Evolutionary conservation across 2,797 vertebrate genomes (phyloP).

Genomic region (Oreochromis grahami): DNA sequence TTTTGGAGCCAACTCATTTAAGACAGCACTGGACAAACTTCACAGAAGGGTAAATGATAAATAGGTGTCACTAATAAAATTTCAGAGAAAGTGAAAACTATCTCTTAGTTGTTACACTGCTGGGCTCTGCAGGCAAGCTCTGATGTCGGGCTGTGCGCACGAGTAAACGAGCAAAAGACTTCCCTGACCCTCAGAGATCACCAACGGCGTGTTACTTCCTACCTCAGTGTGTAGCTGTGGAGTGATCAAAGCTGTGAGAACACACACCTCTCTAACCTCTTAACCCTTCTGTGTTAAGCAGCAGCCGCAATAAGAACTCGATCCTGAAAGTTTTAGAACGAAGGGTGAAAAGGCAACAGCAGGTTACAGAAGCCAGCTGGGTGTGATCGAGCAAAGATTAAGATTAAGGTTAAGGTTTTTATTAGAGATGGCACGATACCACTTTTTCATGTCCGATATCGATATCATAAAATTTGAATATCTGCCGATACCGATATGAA

Average conservation of each 20-base stretch:
- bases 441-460: too few relatives aligned
- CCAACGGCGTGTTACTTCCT: constrained; percentile 63
- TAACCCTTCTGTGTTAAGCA: constrained; percentile 53
- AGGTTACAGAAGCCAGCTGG: neutral
- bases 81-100: constrained; percentile 39
- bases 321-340: constrained; percentile 26
- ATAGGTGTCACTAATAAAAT: constrained; percentile 9
- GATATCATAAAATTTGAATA: too few relatives aligned
- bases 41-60: neutral
- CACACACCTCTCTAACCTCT: constrained; percentile 61
- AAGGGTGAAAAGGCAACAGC: neutral
- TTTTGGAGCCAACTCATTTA: neutral
- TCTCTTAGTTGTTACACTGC: constrained; percentile 15
- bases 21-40: neutral
- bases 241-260: constrained; percentile 64
- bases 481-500: too few relatives aligned
- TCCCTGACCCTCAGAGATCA: constrained; percentile 54
- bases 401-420: too few relatives aligned
- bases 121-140: neutral
- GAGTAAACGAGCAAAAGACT: constrained; percentile 36
- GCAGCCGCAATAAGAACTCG: constrained; percentile 26
- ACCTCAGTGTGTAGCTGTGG: constrained; percentile 28
- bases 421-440: too few relatives aligned
- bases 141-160: constrained; percentile 24
- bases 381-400: neutral